Evolutionary conservation across 2,888 invertebrate species (phyloP).

Genomic region (Cerastis leucographa): DNA sequence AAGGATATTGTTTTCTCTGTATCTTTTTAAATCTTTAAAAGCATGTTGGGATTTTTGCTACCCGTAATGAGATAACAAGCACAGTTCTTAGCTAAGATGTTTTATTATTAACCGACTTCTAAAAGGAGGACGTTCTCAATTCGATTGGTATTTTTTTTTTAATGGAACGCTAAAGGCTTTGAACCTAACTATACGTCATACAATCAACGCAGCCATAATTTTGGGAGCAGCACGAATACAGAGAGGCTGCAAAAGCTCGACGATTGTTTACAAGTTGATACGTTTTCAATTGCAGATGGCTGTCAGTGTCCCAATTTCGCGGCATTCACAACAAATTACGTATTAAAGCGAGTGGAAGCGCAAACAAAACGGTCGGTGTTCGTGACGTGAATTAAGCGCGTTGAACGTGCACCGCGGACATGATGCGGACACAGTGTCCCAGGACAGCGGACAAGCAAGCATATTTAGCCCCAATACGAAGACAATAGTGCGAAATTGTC

Average conservation of each 20-base stretch:
- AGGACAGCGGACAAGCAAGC: slow-evolving; percentile 52
- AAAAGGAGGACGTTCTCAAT: no score
- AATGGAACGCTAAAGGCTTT: not conserved
- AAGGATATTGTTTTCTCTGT: slow-evolving; percentile 49
- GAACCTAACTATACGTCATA: not conserved
- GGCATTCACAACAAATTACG: slow-evolving; percentile 90
- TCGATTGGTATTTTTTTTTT: no score
- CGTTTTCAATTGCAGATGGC: slow-evolving; percentile 86
- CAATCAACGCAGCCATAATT: not conserved
- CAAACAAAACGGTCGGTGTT: slow-evolving; percentile 89
- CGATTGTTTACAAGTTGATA: slow-evolving; percentile 81
- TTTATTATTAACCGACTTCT: no score
- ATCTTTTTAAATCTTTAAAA: slow-evolving; percentile 5
- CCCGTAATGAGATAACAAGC: slow-evolving; percentile 6
- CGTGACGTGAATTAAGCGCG: slow-evolving; percentile 88
- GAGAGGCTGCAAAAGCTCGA: slow-evolving; percentile 47
- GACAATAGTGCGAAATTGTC: slow-evolving; percentile 14
- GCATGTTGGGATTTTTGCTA: not conserved
- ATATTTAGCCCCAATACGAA: slow-evolving; percentile 10
- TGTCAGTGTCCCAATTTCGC: slow-evolving; percentile 88
- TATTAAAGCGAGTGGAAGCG: slow-evolving; percentile 89
- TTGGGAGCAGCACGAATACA: slow-evolving; percentile 20
- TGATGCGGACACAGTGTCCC: slow-evolving; percentile 50
- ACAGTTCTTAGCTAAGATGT: not conserved
- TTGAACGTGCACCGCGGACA: slow-evolving; percentile 72